Evolutionary conservation across 2,888 invertebrate species (phyloP).

Genomic region (Apoderus coryli): DNA sequence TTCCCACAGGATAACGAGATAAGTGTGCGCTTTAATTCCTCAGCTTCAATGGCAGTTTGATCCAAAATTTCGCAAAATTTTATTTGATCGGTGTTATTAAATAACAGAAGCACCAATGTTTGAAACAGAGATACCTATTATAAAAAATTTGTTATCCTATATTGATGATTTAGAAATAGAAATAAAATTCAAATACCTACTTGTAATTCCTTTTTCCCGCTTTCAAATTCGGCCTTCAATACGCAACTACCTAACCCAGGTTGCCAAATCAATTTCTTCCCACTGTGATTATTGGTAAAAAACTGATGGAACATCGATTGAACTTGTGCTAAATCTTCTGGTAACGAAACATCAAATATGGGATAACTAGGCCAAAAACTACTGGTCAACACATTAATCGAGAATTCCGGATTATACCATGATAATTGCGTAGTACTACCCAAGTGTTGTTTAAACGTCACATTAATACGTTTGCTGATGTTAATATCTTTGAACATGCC

Average conservation of each 20-base stretch:
- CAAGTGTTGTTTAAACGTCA: conserved; percentile 69
- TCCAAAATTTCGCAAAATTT: conserved; percentile 74
- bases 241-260: conserved; percentile 91
- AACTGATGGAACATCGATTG: conserved; percentile 92
- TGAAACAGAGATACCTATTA: conserved; percentile 96
- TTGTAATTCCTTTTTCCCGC: conserved; percentile 83
- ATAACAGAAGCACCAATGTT: conserved; percentile 79
- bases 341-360: conserved; percentile 75
- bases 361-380: conserved; percentile 98
- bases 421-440: conserved; percentile 19
- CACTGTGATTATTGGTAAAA: conserved; percentile 90
- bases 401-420: conserved; percentile 47
- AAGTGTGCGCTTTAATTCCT: conserved; percentile 79
- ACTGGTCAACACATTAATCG: conserved; percentile 89
- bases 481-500: conserved; percentile 99
- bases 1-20: conserved; percentile 93
- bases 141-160: no score
- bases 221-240: conserved; percentile 69
- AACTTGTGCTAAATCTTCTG: conserved; percentile 72
- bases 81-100: conserved; percentile 72
- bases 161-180: no score
- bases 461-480: conserved; percentile 85
- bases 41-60: conserved; percentile 81
- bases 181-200: no score
- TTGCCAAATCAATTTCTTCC: conserved; percentile 95